Evolutionary conservation across 1,140 invertebrate genomes (phyloP).

Genomic region (Akabosia matsudoensis): DNA sequence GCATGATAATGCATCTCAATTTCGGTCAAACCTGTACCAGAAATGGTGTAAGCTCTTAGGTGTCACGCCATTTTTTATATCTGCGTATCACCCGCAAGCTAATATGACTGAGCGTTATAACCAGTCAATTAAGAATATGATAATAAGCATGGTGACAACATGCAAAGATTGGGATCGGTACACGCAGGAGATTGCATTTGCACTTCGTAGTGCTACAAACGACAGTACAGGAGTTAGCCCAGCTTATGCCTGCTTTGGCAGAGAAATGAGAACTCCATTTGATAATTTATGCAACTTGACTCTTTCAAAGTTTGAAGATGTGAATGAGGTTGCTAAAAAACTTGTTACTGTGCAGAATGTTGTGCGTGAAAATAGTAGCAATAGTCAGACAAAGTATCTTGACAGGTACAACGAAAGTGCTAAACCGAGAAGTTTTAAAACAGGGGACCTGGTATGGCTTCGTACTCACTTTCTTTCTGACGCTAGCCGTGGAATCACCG

Average conservation of each 20-base stretch:
- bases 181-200: constrained; percentile 51
- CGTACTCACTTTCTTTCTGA: constrained; percentile 29
- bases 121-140: constrained; percentile 46
- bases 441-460: constrained; percentile 25
- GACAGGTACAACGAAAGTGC: neutral
- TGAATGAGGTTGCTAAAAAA: neutral
- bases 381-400: neutral
- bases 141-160: constrained; percentile 38
- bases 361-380: neutral
- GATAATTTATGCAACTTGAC: constrained; percentile 26
- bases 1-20: neutral
- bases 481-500: constrained; percentile 21
- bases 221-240: constrained; percentile 50
- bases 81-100: constrained; percentile 45
- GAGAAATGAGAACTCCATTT: constrained; percentile 47
- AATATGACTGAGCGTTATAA: constrained; percentile 43
- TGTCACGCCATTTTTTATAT: constrained; percentile 29
- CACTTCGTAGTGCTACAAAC: constrained; percentile 51
- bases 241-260: constrained; percentile 50
- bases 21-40: neutral
- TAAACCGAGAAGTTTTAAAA: neutral
- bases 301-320: neutral
- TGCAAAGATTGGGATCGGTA: constrained; percentile 49
- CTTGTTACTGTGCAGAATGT: neutral
- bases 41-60: neutral